Conservation (phyloP, 2,888 invertebrate genomes). For the Eupeodes luniger region DNA sequence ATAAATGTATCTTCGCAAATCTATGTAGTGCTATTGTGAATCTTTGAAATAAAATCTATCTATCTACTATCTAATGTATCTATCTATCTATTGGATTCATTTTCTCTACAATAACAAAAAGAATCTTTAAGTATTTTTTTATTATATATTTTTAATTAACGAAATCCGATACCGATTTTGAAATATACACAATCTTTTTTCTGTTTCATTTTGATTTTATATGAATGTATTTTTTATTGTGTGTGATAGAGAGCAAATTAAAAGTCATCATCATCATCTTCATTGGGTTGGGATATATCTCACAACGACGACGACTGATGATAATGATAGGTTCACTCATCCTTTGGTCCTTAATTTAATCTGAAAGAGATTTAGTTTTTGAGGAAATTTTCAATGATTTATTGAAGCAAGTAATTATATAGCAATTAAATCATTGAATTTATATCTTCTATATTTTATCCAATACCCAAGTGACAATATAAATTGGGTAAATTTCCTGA, state of each 20-base stretch:
- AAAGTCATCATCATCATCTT: constrained; percentile 69
- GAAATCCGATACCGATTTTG: constrained; percentile 24
- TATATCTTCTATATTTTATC: background rate
- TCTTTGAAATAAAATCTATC: constrained; percentile 70
- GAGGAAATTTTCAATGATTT: background rate
- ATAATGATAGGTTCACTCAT: background rate
- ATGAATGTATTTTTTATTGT: constrained; percentile 35
- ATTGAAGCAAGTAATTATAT: constrained; percentile 33
- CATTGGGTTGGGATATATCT: no score
- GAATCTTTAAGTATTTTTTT: constrained; percentile 44
- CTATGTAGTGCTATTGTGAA: constrained; percentile 78
- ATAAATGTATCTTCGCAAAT: constrained; percentile 56
- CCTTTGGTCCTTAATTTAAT: background rate
- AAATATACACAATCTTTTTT: constrained; percentile 70
- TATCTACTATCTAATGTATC: constrained; percentile 17
- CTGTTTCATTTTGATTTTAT: constrained; percentile 53
- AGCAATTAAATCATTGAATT: constrained; percentile 28
- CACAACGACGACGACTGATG: no score
- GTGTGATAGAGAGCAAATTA: constrained; percentile 76
- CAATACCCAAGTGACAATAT: background rate
- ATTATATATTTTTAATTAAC: constrained; percentile 25
- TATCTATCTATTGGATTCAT: constrained; percentile 58
- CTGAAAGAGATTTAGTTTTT: background rate
- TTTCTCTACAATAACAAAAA: constrained; percentile 1
- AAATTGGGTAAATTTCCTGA: background rate